A percentile compares a stretch with the other conserved stretches of the same genome.
Conservation (phyloP, 2,113 vertebrate genomes). For the Zapus hudsonius region DNA sequence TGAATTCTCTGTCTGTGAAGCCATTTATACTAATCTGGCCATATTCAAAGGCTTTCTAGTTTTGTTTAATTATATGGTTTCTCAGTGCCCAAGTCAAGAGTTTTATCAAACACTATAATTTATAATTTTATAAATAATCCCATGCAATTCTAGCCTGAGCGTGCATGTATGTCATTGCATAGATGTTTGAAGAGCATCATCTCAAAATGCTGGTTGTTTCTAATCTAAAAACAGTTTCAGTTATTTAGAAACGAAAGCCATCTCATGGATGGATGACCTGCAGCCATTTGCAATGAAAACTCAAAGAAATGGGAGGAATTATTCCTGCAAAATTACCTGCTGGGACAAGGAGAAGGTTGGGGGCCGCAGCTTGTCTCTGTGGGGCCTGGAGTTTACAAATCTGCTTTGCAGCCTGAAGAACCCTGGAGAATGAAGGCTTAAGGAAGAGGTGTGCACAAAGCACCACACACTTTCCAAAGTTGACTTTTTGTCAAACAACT, state of each 20-base stretch:
- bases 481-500: slow-evolving; percentile 54
- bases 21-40: slow-evolving; percentile 79
- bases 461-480: slow-evolving; percentile 13
- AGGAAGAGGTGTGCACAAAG: slow-evolving; percentile 52
- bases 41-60: slow-evolving; percentile 79
- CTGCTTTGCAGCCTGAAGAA: slow-evolving; percentile 58
- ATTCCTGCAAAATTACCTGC: slow-evolving; percentile 73
- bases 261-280: not conserved
- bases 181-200: slow-evolving; percentile 12
- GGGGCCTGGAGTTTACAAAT: not conserved
- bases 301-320: slow-evolving; percentile 75
- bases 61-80: slow-evolving; percentile 82
- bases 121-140: slow-evolving; percentile 76
- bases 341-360: slow-evolving; percentile 74
- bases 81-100: slow-evolving; percentile 77
- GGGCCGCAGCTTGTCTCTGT: slow-evolving; percentile 57
- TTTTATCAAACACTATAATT: slow-evolving; percentile 83
- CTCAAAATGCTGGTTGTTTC: slow-evolving; percentile 37
- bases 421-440: slow-evolving; percentile 51
- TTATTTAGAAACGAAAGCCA: slow-evolving; percentile 22
- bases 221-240: slow-evolving; percentile 4
- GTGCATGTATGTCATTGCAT: not conserved
- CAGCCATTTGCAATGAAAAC: slow-evolving; percentile 66
- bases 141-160: not conserved
- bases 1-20: slow-evolving; percentile 75